Evolutionary conservation across 2,797 vertebrate genomes (phyloP), one percentile per base, ranked within the genome.

Genomic region (Gallinago nigripennis): DNA sequence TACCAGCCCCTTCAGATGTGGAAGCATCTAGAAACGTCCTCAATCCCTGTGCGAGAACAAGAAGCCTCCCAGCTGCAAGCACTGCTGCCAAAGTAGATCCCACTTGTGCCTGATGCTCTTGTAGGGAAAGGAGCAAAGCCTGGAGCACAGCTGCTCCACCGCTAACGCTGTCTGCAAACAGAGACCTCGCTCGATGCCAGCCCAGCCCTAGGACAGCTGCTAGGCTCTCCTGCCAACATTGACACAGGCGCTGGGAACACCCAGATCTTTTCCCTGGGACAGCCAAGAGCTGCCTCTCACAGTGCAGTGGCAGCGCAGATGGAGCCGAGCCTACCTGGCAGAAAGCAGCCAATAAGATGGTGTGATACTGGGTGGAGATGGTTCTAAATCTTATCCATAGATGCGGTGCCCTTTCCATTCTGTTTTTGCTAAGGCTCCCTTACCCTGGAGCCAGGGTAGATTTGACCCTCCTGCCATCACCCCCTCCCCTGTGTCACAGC

Each of bases 31-130:
- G 91, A 93, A 93, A 86, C 15, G 7, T 77, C 35, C 54, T 88
- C 66, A 86, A 4, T 65, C n/a, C 14, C 86, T n/a, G 8, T 2
- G 43, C 41, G 58, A 86, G 66, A 48, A 68, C 0, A 4, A 93
- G 92, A 86, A 71, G 57, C 75, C 58, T 94, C 83, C 82, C 87
- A 94, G 92, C 85, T 90, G 82, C 89, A 60, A 84, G 84, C 57
- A n/a, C 48, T 87, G 76, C 85, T 94, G 92, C 87, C 91, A 92
- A 66, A 86, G 91, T 27, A 88, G 92, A 69, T 84, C 91, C 83
- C 88, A 82, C 91, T 88, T 81, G 91, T 84, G 68, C 76, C 82
- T 89, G 75, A 33, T 80, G 89, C 89, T 88, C 73, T 92, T 43
- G 54, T 11, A 79, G 86, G 82, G 51, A 91, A 84, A 71, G 77